Conservation (phyloP, 1,140 invertebrate genomes). For the Drosophila gunungcola region DNA sequence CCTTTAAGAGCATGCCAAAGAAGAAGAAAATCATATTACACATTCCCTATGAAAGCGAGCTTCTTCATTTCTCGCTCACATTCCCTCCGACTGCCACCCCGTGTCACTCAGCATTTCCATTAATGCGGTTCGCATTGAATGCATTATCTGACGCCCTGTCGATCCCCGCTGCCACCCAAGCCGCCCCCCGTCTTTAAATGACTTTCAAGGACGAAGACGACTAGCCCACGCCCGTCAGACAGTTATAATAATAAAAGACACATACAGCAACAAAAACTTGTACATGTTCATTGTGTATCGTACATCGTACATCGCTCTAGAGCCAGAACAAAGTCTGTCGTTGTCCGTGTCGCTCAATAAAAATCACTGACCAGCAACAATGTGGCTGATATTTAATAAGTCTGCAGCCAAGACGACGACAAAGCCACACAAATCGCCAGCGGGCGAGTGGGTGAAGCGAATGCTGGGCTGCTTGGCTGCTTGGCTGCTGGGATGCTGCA, state of each 20-base stretch:
- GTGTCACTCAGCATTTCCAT: conserved; percentile 18
- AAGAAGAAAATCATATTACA: no score
- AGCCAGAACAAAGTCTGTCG: conserved; percentile 16
- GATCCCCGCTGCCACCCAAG: neutral
- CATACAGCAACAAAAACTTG: conserved; percentile 21
- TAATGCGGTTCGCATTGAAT: conserved; percentile 12
- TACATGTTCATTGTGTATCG: conserved; percentile 6
- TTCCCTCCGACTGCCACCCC: conserved; percentile 1
- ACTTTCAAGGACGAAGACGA: conserved; percentile 78
- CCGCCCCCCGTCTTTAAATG: conserved; percentile 56
- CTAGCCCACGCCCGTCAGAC: conserved; percentile 54
- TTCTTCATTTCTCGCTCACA: conserved; percentile 8
- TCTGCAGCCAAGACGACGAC: conserved; percentile 42
- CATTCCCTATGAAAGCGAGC: neutral
- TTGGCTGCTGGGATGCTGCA: conserved; percentile 30
- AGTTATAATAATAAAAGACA: conserved; percentile 60
- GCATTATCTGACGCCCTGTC: conserved; percentile 25
- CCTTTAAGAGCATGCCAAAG: no score
- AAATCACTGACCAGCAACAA: conserved; percentile 80
- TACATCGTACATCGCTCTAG: conserved; percentile 14
- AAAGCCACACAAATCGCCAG: conserved; percentile 28
- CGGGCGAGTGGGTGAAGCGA: conserved; percentile 3
- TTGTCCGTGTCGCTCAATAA: conserved; percentile 56
- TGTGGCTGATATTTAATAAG: conserved; percentile 76
- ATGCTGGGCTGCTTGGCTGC: neutral